A percentile compares a stretch with the other conserved stretches of the same genome.
Conservation (phyloP, 1,140 invertebrate genomes). For the Lasioglossum albipes region DNA sequence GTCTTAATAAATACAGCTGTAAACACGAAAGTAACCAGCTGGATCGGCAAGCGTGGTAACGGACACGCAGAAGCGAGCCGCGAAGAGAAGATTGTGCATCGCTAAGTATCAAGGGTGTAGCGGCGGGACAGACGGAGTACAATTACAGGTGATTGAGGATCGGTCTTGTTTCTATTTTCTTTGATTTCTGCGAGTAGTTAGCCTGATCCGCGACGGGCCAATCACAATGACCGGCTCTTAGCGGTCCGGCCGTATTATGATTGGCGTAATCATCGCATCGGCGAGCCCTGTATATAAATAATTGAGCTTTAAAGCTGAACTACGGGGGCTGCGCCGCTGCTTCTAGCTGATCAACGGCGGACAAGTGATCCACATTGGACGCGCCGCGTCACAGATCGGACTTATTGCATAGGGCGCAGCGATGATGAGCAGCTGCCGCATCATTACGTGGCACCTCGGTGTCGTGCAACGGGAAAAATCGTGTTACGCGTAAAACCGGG, state of each 20-base stretch:
- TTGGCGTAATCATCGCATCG: conserved; percentile 56
- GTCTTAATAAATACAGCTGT: background rate
- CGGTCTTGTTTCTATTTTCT: conserved; percentile 59
- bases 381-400: conserved; percentile 42
- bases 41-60: conserved; percentile 5
- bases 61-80: conserved; percentile 26
- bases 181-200: conserved; percentile 59
- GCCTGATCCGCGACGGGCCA: conserved; percentile 39
- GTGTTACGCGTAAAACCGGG: conserved; percentile 39
- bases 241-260: conserved; percentile 49
- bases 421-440: conserved; percentile 42
- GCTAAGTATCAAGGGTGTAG: conserved; percentile 47
- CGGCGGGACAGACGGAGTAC: conserved; percentile 51
- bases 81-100: conserved; percentile 49
- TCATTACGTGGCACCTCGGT: conserved; percentile 45
- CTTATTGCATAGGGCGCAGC: conserved; percentile 35
- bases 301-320: conserved; percentile 57
- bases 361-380: conserved; percentile 44
- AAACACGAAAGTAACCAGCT: background rate
- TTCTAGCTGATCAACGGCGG: conserved; percentile 46
- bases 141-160: conserved; percentile 63
- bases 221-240: conserved; percentile 50
- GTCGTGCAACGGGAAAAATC: conserved; percentile 21
- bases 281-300: conserved; percentile 50
- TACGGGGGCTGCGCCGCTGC: conserved; percentile 24